Base-by-base conservation (phyloP, 2,888 invertebrate species). In the Amphipoea lucens region DNA sequence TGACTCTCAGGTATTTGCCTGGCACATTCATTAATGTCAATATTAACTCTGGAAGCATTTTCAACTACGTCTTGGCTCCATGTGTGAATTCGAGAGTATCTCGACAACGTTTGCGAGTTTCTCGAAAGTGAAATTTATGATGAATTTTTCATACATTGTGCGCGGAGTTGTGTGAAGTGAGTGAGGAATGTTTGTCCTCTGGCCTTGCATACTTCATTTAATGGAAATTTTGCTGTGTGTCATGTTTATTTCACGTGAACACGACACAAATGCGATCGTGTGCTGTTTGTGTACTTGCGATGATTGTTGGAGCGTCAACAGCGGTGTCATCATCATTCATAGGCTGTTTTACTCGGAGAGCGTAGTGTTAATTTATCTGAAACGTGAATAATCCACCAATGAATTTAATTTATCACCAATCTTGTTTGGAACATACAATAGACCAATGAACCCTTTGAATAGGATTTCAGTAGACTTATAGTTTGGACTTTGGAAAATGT, bases 11-110 rank as follows among this genome's bases (percentile, higher is more conserved):
- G 82, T 90, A 89, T 93, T 92, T 92, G 88, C 89, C 82, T 87
- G 86, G 85, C 89, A 88, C 88, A 87, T 90, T 91, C 90, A 92
- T 92, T 91, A 88, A 89, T 87, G 91, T 92, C 91, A 92, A 92
- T 91, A 92, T 92, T 92, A 90, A 88, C 87, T 84, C 80, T 77
- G 77, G 81, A 78, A 89, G 84, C 88, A 88, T 88, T 89, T 89
- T 81, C 78, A 80, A 81, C 80, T 76, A 75, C 83, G 85, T 84
- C 86, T 87, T 80, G 78, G 57, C 81, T 85, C 42, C 71, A 81
- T 73, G 79, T 85, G 80, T 83, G 84, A 88, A 84, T 84, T 87
- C 51, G 57, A 73, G 78, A 76, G 69, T 80, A 76, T 66, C 66
- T 73, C 69, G n/a, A 76, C 63, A 81, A 66, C n/a, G 36, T 75